Evolutionary conservation across 2,797 vertebrate genomes (phyloP).

Genomic region (Pitangus sulphuratus): DNA sequence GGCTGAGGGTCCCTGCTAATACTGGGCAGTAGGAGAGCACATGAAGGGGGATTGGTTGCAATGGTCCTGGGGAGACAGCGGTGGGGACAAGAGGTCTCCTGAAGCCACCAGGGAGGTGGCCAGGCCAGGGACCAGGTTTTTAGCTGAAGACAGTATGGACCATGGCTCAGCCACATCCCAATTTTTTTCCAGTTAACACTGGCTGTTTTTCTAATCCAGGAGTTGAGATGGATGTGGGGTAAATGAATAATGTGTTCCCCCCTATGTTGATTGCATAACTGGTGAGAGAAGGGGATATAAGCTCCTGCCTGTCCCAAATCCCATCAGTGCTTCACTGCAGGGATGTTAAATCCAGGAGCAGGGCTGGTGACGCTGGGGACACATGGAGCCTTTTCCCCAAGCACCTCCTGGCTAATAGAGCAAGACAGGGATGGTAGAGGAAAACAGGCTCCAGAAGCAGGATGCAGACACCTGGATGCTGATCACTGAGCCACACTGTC

Average conservation of each 20-base stretch:
- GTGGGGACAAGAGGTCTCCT: background rate
- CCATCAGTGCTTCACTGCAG: background rate
- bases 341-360: background rate
- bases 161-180: background rate
- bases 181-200: background rate
- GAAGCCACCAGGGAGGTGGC: accelerated
- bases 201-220: background rate
- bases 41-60: background rate
- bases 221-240: background rate
- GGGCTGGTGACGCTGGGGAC: background rate
- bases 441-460: background rate
- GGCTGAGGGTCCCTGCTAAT: background rate
- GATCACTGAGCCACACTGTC: background rate
- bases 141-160: background rate
- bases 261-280: background rate
- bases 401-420: background rate
- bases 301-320: background rate
- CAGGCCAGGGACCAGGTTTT: background rate
- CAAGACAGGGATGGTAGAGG: background rate
- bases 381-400: background rate
- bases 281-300: background rate
- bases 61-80: background rate
- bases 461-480: background rate
- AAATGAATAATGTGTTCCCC: background rate
- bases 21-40: accelerated